Conservation (phyloP, 2,888 invertebrate genomes). For the Cenopis cana region DNA sequence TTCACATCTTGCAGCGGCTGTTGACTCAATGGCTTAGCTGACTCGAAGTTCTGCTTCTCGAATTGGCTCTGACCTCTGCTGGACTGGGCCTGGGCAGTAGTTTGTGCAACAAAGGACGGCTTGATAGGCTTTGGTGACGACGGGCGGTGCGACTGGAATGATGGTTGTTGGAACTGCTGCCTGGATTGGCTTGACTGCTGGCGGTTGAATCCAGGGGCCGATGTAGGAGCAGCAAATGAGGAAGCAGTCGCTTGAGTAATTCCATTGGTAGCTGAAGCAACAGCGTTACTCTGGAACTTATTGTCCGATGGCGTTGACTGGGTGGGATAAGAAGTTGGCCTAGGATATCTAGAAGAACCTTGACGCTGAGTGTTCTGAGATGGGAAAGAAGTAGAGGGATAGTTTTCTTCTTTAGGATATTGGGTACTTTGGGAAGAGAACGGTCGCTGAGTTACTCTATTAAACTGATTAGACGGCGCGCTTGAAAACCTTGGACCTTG, state of each 20-base stretch:
- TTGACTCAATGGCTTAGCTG: constrained; percentile 40
- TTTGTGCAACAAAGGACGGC: constrained; percentile 27
- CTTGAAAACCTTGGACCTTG: constrained; percentile 56
- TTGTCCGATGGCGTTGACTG: constrained; percentile 19
- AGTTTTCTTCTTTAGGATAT: constrained; percentile 44
- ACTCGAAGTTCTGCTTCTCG: constrained; percentile 29
- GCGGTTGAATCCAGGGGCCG: constrained; percentile 46
- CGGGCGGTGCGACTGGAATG: constrained; percentile 28
- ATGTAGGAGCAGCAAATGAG: constrained; percentile 60
- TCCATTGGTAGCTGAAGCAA: constrained; percentile 51
- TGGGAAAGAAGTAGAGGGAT: constrained; percentile 46
- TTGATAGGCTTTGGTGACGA: constrained; percentile 21
- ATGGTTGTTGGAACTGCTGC: constrained; percentile 43
- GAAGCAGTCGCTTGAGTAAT: constrained; percentile 67
- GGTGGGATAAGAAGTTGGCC: constrained; percentile 46
- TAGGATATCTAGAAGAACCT: constrained; percentile 50
- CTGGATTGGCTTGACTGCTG: constrained; percentile 44
- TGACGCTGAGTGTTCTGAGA: constrained; percentile 40
- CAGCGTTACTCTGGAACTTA: constrained; percentile 31
- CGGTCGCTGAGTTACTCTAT: constrained; percentile 52
- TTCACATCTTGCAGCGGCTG: constrained; percentile 36
- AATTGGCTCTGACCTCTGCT: constrained; percentile 30
- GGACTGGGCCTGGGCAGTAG: constrained; percentile 20
- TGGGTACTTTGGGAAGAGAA: constrained; percentile 44
- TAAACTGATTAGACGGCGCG: constrained; percentile 57